phyloP scores from a whole-genome alignment of 2,888 invertebrate species.

The Aphidoletes aphidimyza region DNA sequence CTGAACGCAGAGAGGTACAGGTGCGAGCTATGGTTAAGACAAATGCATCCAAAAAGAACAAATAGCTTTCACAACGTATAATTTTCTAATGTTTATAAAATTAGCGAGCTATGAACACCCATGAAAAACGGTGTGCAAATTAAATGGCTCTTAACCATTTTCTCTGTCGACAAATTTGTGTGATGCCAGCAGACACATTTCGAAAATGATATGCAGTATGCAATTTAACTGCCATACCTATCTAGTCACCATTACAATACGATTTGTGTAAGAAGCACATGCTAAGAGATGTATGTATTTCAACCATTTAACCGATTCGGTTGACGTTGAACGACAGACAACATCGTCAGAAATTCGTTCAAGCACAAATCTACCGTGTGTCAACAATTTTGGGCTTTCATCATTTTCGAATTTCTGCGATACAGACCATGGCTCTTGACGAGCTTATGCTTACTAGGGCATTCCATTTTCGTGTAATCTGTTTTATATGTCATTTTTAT shows the following conservation, averaged over 20 bases:
- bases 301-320: too few species aligned
- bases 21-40: too few species aligned
- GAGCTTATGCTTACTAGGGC: too few species aligned
- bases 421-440: too few species aligned
- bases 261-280: too few species aligned
- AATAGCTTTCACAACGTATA: neutral
- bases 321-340: neutral
- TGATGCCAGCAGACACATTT: too few species aligned
- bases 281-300: too few species aligned
- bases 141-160: constrained; percentile 23
- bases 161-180: too few species aligned
- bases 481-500: neutral
- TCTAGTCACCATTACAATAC: too few species aligned
- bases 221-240: too few species aligned
- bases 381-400: neutral
- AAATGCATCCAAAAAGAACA: neutral
- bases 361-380: neutral
- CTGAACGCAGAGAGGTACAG: neutral
- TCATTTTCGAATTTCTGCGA: too few species aligned
- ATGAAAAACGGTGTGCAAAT: constrained; percentile 11
- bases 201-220: too few species aligned
- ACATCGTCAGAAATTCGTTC: neutral
- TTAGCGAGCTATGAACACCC: neutral
- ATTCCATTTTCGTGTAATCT: neutral
- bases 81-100: constrained; percentile 26